A percentile compares a stretch with the other conserved stretches of the same genome.
phyloP scores from a whole-genome alignment of 2,888 invertebrate genomes.

The Lithophane semibrunnea region DNA sequence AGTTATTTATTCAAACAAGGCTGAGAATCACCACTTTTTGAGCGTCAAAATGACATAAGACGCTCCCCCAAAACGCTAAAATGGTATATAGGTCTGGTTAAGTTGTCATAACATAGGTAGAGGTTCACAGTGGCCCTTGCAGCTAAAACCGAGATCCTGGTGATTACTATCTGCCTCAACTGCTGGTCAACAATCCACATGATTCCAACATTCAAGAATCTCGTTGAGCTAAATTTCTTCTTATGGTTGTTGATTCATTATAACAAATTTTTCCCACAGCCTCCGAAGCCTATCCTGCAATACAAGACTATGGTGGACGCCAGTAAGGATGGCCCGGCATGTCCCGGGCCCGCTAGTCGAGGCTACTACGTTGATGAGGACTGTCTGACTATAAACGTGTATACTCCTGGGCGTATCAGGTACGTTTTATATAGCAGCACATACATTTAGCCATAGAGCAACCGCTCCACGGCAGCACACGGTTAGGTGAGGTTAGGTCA shows the following conservation, averaged over 20 bases:
- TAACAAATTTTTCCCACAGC: constrained; percentile 71
- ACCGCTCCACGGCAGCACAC: background rate
- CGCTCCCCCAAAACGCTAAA: background rate
- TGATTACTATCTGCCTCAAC: background rate
- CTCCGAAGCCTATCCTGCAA: constrained; percentile 85
- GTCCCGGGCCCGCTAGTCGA: constrained; percentile 84
- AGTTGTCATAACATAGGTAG: too few relatives aligned
- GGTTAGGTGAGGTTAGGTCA: background rate
- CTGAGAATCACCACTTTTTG: background rate
- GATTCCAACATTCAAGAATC: background rate
- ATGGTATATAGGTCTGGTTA: background rate
- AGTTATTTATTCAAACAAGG: background rate
- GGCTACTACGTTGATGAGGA: constrained; percentile 89
- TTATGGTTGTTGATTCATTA: background rate
- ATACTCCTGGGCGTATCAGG: constrained; percentile 77
- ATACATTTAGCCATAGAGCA: background rate
- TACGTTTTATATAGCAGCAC: constrained; percentile 31
- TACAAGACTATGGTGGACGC: constrained; percentile 90
- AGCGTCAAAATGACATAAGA: background rate
- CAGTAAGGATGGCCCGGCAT: constrained; percentile 90
- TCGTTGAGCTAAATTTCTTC: background rate
- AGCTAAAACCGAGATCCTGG: background rate
- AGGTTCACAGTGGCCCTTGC: background rate
- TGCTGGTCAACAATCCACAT: background rate
- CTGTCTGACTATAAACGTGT: constrained; percentile 92